Conservation (phyloP, 2,113 vertebrate species). For the Columba janthina region DNA sequence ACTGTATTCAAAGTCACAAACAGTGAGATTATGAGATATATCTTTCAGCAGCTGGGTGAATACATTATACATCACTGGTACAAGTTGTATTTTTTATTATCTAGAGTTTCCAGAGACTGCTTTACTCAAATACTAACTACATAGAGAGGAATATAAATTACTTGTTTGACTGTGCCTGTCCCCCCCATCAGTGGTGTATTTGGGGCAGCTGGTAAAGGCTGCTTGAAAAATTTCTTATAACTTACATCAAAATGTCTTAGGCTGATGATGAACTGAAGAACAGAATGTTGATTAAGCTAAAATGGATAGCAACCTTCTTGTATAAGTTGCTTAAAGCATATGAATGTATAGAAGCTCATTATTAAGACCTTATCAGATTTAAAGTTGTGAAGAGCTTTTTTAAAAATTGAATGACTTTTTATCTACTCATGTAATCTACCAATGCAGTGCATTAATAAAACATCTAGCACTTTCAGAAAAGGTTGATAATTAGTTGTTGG, state of each 20-base stretch:
- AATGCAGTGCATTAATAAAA: slow-evolving; percentile 12
- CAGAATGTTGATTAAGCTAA: background rate
- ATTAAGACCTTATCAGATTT: background rate
- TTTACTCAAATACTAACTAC: background rate
- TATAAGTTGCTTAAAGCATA: background rate
- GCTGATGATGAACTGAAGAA: background rate
- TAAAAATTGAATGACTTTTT: background rate
- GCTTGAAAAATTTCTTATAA: background rate
- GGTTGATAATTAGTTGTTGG: slow-evolving; percentile 5
- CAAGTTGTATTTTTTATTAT: background rate
- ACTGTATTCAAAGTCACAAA: background rate
- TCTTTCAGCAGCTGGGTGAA: background rate
- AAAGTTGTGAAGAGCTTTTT: background rate
- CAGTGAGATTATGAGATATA: background rate
- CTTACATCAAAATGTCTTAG: background rate
- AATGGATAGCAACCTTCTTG: background rate
- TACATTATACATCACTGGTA: background rate
- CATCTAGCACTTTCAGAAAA: slow-evolving; percentile 18
- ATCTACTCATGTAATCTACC: background rate
- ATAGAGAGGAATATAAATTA: background rate
- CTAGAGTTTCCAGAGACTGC: background rate
- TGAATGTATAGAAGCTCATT: background rate
- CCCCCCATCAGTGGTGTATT: background rate
- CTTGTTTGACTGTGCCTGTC: background rate
- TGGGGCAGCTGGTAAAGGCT: background rate